A percentile compares a stretch with the other conserved stretches of the same genome.
Conservation (phyloP, 1,140 invertebrate species). For the Ooceraea biroi region DNA sequence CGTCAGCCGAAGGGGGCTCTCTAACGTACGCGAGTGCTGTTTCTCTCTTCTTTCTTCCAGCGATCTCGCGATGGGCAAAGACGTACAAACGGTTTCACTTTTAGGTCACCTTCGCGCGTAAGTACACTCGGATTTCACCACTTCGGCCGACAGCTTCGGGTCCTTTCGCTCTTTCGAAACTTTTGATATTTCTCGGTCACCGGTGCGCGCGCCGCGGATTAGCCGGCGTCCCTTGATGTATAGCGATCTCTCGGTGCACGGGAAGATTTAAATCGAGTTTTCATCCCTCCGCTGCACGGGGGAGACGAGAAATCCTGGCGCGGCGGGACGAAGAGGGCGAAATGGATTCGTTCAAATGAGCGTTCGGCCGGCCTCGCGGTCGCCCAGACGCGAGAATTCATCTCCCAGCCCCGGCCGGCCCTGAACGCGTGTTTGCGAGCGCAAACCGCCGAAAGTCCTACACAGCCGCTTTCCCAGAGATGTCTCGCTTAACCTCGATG, state of each 20-base stretch:
- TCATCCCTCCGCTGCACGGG: slow-evolving; percentile 10
- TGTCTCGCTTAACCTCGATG: slow-evolving; percentile 47
- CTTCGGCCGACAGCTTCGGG: slow-evolving; percentile 72
- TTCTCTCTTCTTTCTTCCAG: background rate
- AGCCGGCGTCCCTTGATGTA: slow-evolving; percentile 3
- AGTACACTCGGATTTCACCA: slow-evolving; percentile 77
- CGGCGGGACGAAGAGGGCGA: background rate
- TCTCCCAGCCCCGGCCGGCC: slow-evolving; percentile 63
- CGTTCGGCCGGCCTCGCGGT: background rate
- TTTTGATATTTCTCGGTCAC: slow-evolving; percentile 57
- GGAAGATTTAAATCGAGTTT: slow-evolving; percentile 25
- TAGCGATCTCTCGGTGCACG: background rate
- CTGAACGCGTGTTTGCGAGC: slow-evolving; percentile 70
- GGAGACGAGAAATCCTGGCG: slow-evolving; percentile 3
- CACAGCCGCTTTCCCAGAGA: slow-evolving; percentile 65
- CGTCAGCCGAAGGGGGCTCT: background rate
- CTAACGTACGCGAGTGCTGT: background rate
- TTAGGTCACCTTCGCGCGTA: slow-evolving; percentile 76
- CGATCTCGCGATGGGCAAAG: slow-evolving; percentile 30
- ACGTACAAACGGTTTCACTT: slow-evolving; percentile 80
- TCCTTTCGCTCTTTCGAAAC: slow-evolving; percentile 75
- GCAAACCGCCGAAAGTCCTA: slow-evolving; percentile 48
- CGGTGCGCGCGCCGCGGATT: slow-evolving; percentile 27
- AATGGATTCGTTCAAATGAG: background rate
- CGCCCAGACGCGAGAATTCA: slow-evolving; percentile 26